A percentile compares a stretch with the other conserved stretches of the same genome.
These are phyloP conservation scores for Tenebrosternarchus preto DNA, from an alignment of 2,113 vertebrate genomes.

Conservation along the genomic window DNA sequence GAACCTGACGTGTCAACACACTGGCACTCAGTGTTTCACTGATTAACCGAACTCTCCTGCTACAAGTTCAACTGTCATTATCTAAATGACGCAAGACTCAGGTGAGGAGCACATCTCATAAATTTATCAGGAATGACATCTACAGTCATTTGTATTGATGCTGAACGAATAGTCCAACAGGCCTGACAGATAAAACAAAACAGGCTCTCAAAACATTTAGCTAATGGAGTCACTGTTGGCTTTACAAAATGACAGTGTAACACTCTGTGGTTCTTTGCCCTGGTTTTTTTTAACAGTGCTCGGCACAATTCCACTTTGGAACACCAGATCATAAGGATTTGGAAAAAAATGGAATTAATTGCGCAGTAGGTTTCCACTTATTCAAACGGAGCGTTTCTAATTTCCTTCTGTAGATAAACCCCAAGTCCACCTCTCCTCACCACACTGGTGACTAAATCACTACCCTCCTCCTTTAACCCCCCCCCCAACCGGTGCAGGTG, in stretches of 20 bases:
- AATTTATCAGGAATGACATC: background rate
- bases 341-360: background rate
- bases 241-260: background rate
- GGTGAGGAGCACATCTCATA: constrained; percentile 18
- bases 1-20: constrained; percentile 9
- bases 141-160: constrained; percentile 13
- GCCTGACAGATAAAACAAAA: constrained; percentile 47
- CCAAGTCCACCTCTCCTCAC: no score
- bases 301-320: background rate
- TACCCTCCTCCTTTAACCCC: no score
- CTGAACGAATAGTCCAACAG: constrained; percentile 43
- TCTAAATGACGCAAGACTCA: constrained; percentile 57
- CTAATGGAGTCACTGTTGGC: background rate
- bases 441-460: no score
- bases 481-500: no score
- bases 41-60: constrained; percentile 31
- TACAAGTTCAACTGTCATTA: no score
- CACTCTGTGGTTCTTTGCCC: background rate
- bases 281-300: background rate
- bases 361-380: background rate
- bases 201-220: constrained; percentile 5
- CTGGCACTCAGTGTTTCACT: constrained; percentile 57
- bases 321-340: background rate
- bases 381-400: background rate
- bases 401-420: no score